Percentiles rank a stretch among this genome's conserved stretches.
Conservation (phyloP, 2,113 vertebrate species). For the Chloebia gouldiae region DNA sequence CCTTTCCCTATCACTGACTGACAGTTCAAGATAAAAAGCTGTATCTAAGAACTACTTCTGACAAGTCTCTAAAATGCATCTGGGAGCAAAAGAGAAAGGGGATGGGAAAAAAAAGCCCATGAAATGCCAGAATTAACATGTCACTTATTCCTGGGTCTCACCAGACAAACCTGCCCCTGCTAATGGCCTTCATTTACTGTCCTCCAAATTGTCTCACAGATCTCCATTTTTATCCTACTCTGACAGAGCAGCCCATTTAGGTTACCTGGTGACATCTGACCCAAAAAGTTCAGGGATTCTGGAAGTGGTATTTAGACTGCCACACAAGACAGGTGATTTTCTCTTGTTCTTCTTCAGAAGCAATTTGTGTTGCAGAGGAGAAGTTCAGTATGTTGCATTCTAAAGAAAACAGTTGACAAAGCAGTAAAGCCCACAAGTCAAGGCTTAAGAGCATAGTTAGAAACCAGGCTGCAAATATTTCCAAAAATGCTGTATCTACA, state of each 20-base stretch:
- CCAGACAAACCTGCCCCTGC: not conserved
- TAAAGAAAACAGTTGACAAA: not conserved
- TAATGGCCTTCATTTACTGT: not conserved
- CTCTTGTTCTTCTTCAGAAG: not conserved
- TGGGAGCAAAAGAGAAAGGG: not conserved
- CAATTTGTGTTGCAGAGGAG: not conserved
- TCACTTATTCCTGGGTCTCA: not conserved
- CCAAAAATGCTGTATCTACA: not conserved
- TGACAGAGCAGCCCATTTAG: not conserved
- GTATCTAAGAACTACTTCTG: not conserved
- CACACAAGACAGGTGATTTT: not conserved
- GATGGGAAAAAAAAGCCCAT: not conserved
- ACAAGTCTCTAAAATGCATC: not conserved
- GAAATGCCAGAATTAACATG: not conserved
- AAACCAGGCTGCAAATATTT: not conserved
- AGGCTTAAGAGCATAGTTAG: not conserved
- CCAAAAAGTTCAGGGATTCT: not conserved
- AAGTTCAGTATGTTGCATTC: not conserved
- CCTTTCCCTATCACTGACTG: not conserved
- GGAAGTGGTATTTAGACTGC: not conserved
- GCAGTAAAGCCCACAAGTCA: not conserved
- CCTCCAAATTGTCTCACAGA: not conserved
- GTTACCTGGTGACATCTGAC: not conserved
- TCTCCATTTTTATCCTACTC: not conserved
- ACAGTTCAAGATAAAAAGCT: constrained; percentile 24